phyloP scores from a whole-genome alignment of 2,888 invertebrate genomes.

The Pharmacophagus antenor region DNA sequence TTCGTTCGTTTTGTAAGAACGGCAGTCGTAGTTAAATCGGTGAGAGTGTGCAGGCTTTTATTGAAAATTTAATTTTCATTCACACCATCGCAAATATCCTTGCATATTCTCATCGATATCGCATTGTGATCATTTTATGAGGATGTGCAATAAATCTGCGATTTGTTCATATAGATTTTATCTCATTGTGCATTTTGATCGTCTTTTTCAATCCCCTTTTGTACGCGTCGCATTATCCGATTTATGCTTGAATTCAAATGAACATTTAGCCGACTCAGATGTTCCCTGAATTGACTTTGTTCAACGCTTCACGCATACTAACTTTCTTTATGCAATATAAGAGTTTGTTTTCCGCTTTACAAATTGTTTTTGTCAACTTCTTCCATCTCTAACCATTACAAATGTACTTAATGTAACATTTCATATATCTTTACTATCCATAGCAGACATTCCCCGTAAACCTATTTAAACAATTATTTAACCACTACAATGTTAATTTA shows the following conservation, averaged over 20 bases:
- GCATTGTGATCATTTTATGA: not conserved
- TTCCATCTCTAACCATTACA: not conserved
- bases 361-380: not conserved
- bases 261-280: not conserved
- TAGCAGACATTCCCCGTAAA: constrained; percentile 18
- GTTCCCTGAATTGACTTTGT: not conserved
- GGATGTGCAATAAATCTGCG: constrained; percentile 15
- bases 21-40: not conserved
- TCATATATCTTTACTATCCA: constrained; percentile 9
- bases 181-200: constrained; percentile 5
- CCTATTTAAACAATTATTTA: constrained; percentile 15
- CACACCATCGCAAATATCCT: not conserved
- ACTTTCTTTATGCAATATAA: not conserved
- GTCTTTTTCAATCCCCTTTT: not conserved
- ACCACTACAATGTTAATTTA: constrained; percentile 22
- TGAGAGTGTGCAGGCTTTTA: not conserved
- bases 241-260: too few species aligned
- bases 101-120: not conserved
- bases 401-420: constrained; percentile 8
- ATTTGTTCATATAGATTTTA: not conserved
- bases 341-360: not conserved
- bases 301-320: constrained; percentile 14
- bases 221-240: not conserved
- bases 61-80: not conserved
- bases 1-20: not conserved